These are phyloP conservation scores for Torymus aiolomorphi DNA, from an alignment of 2,888 invertebrate genomes.

Conservation along the genomic window DNA sequence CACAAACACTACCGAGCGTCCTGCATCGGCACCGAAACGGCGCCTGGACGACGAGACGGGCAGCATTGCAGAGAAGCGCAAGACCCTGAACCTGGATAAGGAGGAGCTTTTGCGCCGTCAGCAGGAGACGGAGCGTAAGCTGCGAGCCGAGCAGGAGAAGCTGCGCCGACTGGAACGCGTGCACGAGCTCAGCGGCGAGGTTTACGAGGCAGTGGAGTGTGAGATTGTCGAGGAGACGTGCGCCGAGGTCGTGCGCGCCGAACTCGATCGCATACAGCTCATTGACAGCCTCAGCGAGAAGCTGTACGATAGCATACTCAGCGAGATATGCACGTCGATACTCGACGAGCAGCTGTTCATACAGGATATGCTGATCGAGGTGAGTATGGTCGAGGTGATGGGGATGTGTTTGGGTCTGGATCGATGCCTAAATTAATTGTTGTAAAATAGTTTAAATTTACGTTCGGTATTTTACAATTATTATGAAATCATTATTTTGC, in stretches of 20 bases:
- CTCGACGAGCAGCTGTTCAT: conserved; percentile 71
- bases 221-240: conserved; percentile 64
- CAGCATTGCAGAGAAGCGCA: conserved; percentile 24
- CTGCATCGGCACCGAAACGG: conserved; percentile 20
- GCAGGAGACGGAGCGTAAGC: conserved; percentile 12
- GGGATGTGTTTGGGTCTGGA: too few species aligned
- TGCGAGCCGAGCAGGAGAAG: conserved; percentile 33
- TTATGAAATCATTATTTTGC: too few species aligned
- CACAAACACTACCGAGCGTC: not conserved
- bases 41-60: conserved; percentile 23
- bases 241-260: conserved; percentile 61
- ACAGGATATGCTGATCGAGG: conserved; percentile 71
- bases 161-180: not conserved
- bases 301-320: conserved; percentile 62
- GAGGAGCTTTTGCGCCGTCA: conserved; percentile 20
- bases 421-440: too few species aligned
- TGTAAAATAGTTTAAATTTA: too few species aligned
- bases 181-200: not conserved
- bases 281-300: conserved; percentile 66
- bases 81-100: not conserved
- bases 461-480: too few species aligned
- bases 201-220: conserved; percentile 35
- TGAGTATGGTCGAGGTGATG: too few species aligned
- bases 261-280: conserved; percentile 61
- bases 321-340: conserved; percentile 69